Percentiles rank a stretch among this genome's conserved stretches.
Conservation (phyloP, 2,797 vertebrate genomes). For the Tokudaia tokunoshimensis region DNA sequence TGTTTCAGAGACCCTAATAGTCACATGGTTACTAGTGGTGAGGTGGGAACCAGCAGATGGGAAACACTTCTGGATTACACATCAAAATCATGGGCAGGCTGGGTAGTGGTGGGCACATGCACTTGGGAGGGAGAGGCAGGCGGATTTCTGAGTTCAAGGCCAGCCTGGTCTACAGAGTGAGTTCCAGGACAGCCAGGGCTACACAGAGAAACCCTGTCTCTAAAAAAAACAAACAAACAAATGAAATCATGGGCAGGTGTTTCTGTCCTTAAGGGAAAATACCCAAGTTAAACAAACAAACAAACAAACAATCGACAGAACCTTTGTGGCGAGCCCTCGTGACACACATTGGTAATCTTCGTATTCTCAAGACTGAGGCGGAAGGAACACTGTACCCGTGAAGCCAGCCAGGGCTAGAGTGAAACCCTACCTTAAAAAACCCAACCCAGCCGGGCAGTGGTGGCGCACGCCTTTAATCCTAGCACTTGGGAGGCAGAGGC, state of each 20-base stretch:
- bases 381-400: background rate
- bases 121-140: no score
- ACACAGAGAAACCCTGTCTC: no score
- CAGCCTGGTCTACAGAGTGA: no score
- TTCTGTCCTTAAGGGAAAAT: conserved; percentile 13
- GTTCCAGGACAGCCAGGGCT: no score
- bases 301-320: background rate
- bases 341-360: background rate
- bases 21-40: conserved; percentile 25
- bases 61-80: background rate
- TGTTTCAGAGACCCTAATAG: conserved; percentile 65
- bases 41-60: background rate
- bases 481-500: no score
- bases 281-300: background rate
- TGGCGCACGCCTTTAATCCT: no score
- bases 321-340: background rate
- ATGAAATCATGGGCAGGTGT: background rate
- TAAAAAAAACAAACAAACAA: no score
- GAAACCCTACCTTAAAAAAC: background rate
- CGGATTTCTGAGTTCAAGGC: no score
- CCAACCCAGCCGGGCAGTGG: no score
- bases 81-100: background rate
- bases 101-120: no score
- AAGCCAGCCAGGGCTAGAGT: background rate
- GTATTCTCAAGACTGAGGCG: background rate